Conservation (phyloP, 2,113 vertebrate species). For the Amazona guildingii region DNA sequence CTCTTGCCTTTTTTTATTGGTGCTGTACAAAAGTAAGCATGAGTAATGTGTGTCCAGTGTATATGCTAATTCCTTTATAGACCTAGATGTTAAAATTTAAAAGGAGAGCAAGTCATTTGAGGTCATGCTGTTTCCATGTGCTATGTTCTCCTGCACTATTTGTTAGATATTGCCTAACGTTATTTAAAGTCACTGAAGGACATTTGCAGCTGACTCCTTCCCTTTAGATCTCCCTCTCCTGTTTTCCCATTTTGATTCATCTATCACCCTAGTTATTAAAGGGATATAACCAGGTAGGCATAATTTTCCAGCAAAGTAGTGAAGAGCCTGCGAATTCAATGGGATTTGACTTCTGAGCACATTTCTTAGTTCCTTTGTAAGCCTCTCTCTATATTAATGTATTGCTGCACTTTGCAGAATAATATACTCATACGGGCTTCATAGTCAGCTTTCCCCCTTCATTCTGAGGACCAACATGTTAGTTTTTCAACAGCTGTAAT, state of each 20-base stretch:
- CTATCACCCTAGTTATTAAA: not conserved
- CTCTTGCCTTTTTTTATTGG: not conserved
- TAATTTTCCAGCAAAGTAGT: not conserved
- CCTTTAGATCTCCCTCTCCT: not conserved
- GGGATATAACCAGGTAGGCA: conserved; percentile 37
- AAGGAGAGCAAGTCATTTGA: not conserved
- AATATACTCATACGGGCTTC: conserved; percentile 50
- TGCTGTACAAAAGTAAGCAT: conserved; percentile 5
- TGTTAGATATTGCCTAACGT: not conserved
- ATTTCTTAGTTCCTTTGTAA: conserved; percentile 41
- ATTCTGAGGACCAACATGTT: conserved; percentile 69
- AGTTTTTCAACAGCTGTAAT: conserved; percentile 69
- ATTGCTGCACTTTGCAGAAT: conserved; percentile 60
- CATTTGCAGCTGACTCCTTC: conserved; percentile 19
- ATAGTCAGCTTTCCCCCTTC: conserved; percentile 58
- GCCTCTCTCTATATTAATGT: conserved; percentile 52
- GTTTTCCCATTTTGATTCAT: not conserved
- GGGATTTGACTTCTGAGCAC: conserved; percentile 37
- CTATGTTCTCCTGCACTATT: not conserved
- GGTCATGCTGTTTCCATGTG: not conserved
- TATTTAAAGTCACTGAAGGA: not conserved
- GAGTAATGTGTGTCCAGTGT: conserved; percentile 36
- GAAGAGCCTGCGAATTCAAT: not conserved
- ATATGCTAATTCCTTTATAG: not conserved
- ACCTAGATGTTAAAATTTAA: not conserved